Evolutionary conservation across 2,797 vertebrate species (phyloP).

Genomic region (Rhynchonycteris naso): DNA sequence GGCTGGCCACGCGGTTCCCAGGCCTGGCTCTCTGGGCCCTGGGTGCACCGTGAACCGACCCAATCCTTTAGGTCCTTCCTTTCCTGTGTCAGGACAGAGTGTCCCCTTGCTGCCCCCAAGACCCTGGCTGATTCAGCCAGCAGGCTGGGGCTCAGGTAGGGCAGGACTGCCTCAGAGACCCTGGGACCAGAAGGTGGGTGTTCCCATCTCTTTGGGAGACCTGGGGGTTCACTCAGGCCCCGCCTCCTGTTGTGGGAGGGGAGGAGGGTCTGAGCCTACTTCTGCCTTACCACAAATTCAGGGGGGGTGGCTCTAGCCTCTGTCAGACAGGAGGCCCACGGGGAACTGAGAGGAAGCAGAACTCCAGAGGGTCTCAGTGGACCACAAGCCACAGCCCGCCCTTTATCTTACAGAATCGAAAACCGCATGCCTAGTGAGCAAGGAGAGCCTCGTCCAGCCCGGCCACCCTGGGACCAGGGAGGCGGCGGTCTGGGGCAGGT

Average conservation of each 20-base stretch:
- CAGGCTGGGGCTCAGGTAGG: background rate
- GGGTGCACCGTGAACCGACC: accelerated
- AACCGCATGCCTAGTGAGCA: accelerated
- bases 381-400: background rate
- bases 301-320: background rate
- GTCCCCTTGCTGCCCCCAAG: accelerated
- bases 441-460: accelerated
- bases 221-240: background rate
- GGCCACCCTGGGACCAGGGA: background rate
- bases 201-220: background rate
- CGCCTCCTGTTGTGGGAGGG: accelerated
- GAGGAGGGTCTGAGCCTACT: background rate
- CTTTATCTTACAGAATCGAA: background rate
- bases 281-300: background rate
- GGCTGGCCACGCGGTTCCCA: accelerated
- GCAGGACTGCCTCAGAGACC: background rate
- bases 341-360: background rate
- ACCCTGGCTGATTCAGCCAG: accelerated
- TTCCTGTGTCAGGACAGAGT: accelerated
- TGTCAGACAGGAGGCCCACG: background rate
- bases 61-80: background rate
- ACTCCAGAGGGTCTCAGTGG: background rate
- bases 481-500: background rate
- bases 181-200: accelerated
- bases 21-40: background rate